A percentile compares a stretch with the other conserved stretches of the same genome.
Conservation (phyloP, 2,113 vertebrate species). For the Pachypanchax playfairii region DNA sequence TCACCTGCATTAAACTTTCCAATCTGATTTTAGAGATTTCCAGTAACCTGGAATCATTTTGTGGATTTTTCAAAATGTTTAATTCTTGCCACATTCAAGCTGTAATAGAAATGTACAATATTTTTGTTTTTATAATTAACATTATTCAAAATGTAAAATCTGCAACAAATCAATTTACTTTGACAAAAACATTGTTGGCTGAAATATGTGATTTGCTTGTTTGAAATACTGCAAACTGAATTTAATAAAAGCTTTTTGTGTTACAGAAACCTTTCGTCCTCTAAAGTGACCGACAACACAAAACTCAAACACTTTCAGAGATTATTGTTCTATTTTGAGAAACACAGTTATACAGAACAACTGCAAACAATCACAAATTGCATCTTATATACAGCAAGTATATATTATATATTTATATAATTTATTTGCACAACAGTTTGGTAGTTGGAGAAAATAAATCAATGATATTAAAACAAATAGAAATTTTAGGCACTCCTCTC, state of each 20-base stretch:
- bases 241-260: conserved; percentile 54
- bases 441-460: conserved; percentile 75
- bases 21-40: too few species aligned
- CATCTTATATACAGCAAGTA: conserved; percentile 91
- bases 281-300: conserved; percentile 22
- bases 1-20: too few species aligned
- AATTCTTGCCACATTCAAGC: too few species aligned
- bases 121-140: too few species aligned
- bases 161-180: background rate
- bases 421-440: conserved; percentile 79
- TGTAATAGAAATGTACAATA: too few species aligned
- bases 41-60: too few species aligned
- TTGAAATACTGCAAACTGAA: conserved; percentile 26
- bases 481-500: conserved; percentile 76
- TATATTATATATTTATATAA: conserved; percentile 69
- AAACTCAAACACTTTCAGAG: conserved; percentile 53
- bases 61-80: too few species aligned
- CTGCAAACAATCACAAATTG: conserved; percentile 91
- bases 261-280: conserved; percentile 21
- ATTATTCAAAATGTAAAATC: background rate
- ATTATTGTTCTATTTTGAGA: conserved; percentile 83
- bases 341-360: conserved; percentile 96
- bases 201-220: conserved; percentile 19
- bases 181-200: background rate
- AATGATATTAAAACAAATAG: conserved; percentile 79